Base-by-base conservation (phyloP, 2,113 vertebrate genomes). In the Prietella phreatophila region DNA sequence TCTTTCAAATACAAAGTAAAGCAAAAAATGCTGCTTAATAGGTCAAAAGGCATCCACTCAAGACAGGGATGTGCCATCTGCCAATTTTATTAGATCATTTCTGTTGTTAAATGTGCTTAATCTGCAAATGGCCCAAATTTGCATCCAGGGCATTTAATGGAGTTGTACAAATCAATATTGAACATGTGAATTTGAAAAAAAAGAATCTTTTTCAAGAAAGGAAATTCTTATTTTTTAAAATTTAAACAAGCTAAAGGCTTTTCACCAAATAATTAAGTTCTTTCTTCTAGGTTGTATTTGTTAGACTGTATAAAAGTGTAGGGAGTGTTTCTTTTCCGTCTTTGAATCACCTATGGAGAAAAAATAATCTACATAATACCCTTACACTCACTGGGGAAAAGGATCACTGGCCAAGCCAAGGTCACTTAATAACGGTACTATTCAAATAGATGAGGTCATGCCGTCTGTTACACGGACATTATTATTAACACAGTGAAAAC, bases 401-500 rank as follows among this genome's bases (percentile, higher is more conserved):
- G 50, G 11, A 80, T 80, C 27, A 80, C 76, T 53, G 33, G 76
- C 25, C 75, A 78, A 50, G 50, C 4, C 55, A 33, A 81, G 53
- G n/a, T 81, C 79, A 81, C 55, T 56, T 58, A 56, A 81, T 58
- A 58, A 58, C 55, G 58, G 55, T 58, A 81, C 36, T 22, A 58
- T 81, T 58, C 30, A 81, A 58, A 17, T 58, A 81, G 53, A 81
- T 81, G 30, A 81, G 55, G 30, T 81, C 79, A 81, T n/a, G 36
- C 27, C 13, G 13, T 50, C 75, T 79, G 76, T 79, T 79, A 55
- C 50, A 79, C 15, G 30, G 6, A 79, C 55, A 50, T 81, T 81
- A 81, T 81, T 81, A 81, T 81, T 56, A 79, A 55, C 76, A 55
- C 50, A 8, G 76, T 30, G 27, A 6, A 30, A 2, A 30, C 2